Evolutionary conservation across 1,140 invertebrate genomes (phyloP), one percentile per base, ranked within the genome.

Genomic region (Limonius californicus): DNA sequence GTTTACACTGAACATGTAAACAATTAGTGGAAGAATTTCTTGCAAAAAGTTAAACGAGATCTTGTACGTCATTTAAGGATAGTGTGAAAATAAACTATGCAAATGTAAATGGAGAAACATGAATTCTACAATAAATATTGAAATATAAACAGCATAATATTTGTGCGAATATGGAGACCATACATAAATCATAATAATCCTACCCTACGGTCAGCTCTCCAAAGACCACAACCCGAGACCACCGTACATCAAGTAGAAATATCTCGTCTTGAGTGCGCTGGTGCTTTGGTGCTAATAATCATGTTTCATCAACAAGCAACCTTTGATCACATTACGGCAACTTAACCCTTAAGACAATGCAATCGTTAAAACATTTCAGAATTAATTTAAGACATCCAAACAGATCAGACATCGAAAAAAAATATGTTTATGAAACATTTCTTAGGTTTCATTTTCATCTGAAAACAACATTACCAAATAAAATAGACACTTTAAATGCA

Each of bases 401-500:
- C n/a, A n/a, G n/a, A n/a, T n/a, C n/a, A n/a, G n/a, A n/a, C n/a
- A n/a, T n/a, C n/a, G n/a, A n/a, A n/a, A n/a, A n/a, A n/a, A n/a
- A n/a, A n/a, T n/a, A n/a, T n/a, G n/a, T n/a, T n/a, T n/a, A n/a
- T n/a, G n/a, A n/a, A n/a, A n/a, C n/a, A n/a, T n/a, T n/a, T n/a
- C n/a, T n/a, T n/a, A n/a, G n/a, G n/a, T 58, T n/a, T n/a, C n/a
- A n/a, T n/a, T n/a, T n/a, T n/a, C n/a, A n/a, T n/a, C n/a, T 58
- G 32, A 12, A 20, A 43, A 19, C 15, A 14, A 21, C 23, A 21
- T 21, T 27, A 19, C 14, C 20, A 50, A 12, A 47, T 30, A 16
- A 47, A 70, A 66, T 66, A 66, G 43, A 64, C 42, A 71, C 70
- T 70, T 72, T 69, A 72, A 72, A 71, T 72, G 71, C 68, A 71